Percentiles rank a stretch among this genome's conserved stretches.
Conservation (phyloP, 2,888 invertebrate genomes). For the Drosophila limbata region DNA sequence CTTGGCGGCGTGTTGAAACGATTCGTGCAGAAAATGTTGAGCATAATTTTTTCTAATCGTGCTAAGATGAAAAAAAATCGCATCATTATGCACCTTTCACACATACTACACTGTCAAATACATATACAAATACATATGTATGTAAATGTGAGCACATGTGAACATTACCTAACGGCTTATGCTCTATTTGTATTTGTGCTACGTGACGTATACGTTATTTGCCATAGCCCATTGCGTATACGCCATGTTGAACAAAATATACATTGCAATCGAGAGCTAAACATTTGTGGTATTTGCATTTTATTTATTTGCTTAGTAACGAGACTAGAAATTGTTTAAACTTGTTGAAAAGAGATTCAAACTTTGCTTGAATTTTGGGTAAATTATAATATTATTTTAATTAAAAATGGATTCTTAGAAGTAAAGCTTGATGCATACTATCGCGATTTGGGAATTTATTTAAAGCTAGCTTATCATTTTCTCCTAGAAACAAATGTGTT, state of each 20-base stretch:
- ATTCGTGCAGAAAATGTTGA: constrained; percentile 79
- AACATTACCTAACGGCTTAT: constrained; percentile 35
- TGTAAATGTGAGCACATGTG: constrained; percentile 23
- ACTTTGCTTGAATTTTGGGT: not conserved
- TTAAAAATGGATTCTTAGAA: constrained; percentile 2
- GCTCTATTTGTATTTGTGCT: constrained; percentile 73
- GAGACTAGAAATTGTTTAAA: constrained; percentile 8
- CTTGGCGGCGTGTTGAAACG: constrained; percentile 55
- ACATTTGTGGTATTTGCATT: constrained; percentile 38
- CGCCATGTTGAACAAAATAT: constrained; percentile 52
- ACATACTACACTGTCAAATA: not conserved
- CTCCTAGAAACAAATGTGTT: not conserved
- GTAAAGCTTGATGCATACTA: too few relatives aligned
- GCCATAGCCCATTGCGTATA: constrained; percentile 53
- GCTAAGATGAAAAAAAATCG: constrained; percentile 49
- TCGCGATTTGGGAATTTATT: not conserved
- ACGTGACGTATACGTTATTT: constrained; percentile 81
- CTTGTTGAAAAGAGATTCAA: not conserved
- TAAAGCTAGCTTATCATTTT: not conserved
- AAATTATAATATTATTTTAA: not conserved
- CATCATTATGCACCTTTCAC: constrained; percentile 51
- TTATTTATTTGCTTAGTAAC: constrained; percentile 11
- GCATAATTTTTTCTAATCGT: constrained; percentile 79
- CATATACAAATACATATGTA: not conserved
- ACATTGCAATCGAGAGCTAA: constrained; percentile 48